Conservation (phyloP, 2,113 vertebrate species). For the Struthidea cinerea region DNA sequence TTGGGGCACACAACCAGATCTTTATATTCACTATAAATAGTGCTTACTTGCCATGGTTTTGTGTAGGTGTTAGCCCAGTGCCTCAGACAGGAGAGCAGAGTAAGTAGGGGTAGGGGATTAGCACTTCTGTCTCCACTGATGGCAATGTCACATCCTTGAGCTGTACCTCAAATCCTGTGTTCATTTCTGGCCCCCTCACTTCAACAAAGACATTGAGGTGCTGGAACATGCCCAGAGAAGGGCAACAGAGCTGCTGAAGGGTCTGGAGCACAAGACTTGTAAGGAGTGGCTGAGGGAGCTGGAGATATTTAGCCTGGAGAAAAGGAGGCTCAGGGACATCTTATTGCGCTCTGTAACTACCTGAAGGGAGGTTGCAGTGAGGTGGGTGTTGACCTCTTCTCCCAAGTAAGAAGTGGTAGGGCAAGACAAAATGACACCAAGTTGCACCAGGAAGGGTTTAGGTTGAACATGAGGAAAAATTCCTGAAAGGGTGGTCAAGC, state of each 20-base stretch:
- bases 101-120: background rate
- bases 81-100: background rate
- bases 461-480: background rate
- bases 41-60: background rate
- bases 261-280: background rate
- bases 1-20: background rate
- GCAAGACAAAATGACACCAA: background rate
- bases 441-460: background rate
- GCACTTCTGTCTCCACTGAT: background rate
- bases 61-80: background rate
- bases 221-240: background rate
- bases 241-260: fast-evolving
- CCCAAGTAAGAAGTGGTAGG: background rate
- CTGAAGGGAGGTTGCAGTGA: background rate
- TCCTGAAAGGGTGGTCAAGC: background rate
- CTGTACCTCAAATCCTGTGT: background rate
- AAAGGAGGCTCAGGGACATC: background rate
- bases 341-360: background rate
- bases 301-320: background rate
- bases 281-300: background rate
- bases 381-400: background rate
- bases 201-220: background rate
- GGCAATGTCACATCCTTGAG: background rate
- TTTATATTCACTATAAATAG: background rate
- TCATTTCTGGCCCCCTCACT: background rate